A percentile compares a stretch with the other conserved stretches of the same genome.
Evolutionary conservation across 2,113 vertebrate genomes (phyloP).

Genomic region (Oceanodroma tethys): DNA sequence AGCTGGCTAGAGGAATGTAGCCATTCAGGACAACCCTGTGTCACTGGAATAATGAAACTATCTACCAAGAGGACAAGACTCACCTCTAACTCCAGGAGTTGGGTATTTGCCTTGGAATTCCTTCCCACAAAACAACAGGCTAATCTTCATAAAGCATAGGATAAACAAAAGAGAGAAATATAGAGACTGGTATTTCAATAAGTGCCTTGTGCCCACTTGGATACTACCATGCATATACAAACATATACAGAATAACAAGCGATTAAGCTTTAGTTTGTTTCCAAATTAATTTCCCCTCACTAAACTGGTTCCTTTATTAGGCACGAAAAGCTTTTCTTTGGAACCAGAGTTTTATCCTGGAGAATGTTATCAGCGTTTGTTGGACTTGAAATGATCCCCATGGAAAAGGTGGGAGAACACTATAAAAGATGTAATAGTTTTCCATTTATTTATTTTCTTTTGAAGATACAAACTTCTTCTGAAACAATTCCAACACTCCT

Average conservation of each 20-base stretch:
- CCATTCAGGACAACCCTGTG: not conserved
- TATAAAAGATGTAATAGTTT: not conserved
- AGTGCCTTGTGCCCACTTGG: not conserved
- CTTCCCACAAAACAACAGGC: not conserved
- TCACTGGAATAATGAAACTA: not conserved
- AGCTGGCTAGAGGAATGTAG: not conserved
- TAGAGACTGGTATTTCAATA: not conserved
- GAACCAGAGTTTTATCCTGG: not conserved
- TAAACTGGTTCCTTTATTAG: not conserved
- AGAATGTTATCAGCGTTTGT: not conserved
- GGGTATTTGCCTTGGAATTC: not conserved
- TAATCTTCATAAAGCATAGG: not conserved
- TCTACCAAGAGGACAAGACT: not conserved
- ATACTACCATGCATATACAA: not conserved
- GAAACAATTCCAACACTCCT: not conserved
- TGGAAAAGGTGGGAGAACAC: not conserved
- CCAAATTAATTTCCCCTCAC: not conserved
- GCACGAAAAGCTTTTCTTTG: not conserved
- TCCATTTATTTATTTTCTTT: not conserved
- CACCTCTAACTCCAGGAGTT: not conserved
- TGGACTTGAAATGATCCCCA: not conserved
- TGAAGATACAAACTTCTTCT: not conserved
- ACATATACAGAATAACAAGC: not conserved
- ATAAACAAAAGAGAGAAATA: not conserved
- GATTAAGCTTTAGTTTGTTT: not conserved